A percentile compares a stretch with the other conserved stretches of the same genome.
Conservation (phyloP, 1,140 invertebrate species). For the Drosophila pandora region DNA sequence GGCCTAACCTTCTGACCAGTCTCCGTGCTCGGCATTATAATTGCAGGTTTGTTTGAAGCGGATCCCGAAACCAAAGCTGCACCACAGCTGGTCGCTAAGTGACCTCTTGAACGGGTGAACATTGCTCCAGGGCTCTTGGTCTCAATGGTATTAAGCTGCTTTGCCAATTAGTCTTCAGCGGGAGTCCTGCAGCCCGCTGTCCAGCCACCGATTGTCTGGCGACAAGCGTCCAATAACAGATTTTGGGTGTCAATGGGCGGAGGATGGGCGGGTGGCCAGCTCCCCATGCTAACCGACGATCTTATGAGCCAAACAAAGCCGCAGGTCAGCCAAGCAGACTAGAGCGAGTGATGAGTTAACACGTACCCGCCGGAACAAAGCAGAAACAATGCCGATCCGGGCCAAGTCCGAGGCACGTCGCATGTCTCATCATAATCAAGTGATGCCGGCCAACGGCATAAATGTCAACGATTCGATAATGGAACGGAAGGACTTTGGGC, state of each 20-base stretch:
- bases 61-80: not conserved
- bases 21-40: conserved; percentile 17
- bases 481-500: conserved; percentile 40
- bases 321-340: conserved; percentile 44
- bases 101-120: conserved; percentile 46
- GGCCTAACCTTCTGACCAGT: conserved; percentile 5
- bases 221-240: conserved; percentile 6
- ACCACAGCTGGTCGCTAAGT: conserved; percentile 62
- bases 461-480: conserved; percentile 82
- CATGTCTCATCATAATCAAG: conserved; percentile 75
- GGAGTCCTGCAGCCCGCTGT: conserved; percentile 26
- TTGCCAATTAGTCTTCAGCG: conserved; percentile 53
- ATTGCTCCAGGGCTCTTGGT: conserved; percentile 54
- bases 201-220: conserved; percentile 16
- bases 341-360: conserved; percentile 64
- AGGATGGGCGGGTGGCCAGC: conserved; percentile 1
- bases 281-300: conserved; percentile 70
- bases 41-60: conserved; percentile 46
- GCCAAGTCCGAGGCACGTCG: conserved; percentile 37
- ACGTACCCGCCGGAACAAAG: conserved; percentile 48
- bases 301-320: conserved; percentile 65
- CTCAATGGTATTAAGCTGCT: conserved; percentile 79
- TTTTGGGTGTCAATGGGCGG: not conserved
- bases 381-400: conserved; percentile 4
- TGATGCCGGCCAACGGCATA: conserved; percentile 74